Base-by-base conservation (phyloP, 2,888 invertebrate genomes). In the Plusia festucae region DNA sequence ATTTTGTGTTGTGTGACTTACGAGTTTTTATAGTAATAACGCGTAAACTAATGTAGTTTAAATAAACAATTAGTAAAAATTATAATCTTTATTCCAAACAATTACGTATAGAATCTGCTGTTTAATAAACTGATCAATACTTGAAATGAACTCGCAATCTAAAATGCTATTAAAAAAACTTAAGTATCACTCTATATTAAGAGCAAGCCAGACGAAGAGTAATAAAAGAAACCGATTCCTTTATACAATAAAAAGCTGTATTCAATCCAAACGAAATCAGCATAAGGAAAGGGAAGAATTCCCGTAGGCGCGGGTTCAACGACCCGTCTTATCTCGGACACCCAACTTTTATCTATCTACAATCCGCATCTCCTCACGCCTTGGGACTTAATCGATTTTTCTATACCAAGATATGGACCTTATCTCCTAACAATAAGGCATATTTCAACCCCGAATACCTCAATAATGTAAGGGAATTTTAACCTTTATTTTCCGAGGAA, bases 301-400 rank as follows among this genome's bases (percentile, higher is more conserved):
- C 81, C 85, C 77, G 79, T 62, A 84, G 81, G 80, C 74, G 69
- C 57, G 72, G 73, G 93, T 89, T 92, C 93, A 91, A 88, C 79
- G 90, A 88, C 87, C 91, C 85, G 74, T 74, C 88, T 92, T 93
- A 94, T 93, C 94, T 90, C 85, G 88, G 86, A 88, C 90, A 86
- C 85, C n/a, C 81, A 84, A 88, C 85, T 88, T 90, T 89, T 90
- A 89, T 89, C 89, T 90, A 88, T 88, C 90, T 84, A 85, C 89
- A 84, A 89, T 90, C 89, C 89, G 84, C 87, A 89, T 90, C 88
- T 89, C 82, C 73, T 83, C 85, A 84, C 85, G 83, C 79, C 64
- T 74, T 61, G 73, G 76, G 81, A 82, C 85, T 82, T 86, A 86
- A 89, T 90, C 88, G 88, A 90, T 89, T 84, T 78, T 78, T 79